Base-by-base conservation (phyloP, 2,888 invertebrate species). In the Spicauda simplicius region DNA sequence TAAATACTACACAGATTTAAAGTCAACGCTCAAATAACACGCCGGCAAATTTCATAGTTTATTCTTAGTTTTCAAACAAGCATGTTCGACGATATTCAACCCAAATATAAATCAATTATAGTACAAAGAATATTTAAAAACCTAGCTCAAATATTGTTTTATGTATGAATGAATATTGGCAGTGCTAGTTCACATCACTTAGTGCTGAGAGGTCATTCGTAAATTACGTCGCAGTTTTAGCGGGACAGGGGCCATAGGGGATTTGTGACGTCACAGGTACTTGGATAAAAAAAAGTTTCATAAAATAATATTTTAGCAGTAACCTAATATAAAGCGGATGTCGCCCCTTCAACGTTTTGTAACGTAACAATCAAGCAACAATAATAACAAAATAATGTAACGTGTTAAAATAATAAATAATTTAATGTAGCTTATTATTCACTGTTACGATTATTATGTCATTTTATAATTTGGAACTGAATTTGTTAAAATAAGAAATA, bases 91-190 rank as follows among this genome's bases (percentile, higher is more conserved):
- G n/a, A n/a, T 45, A 45, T 45, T 14, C 45, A 45, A n/a, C 45
- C 45, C 45, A 45, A 45, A 45, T 14, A 14, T 41, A 45, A 14
- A 14, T 14, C 41, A 14, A 45, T n/a, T 14, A 45, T 7, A n/a
- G 11, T n/a, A n/a, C 45, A 45, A n/a, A 45, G n/a, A n/a, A 45
- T 6, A 14, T n/a, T 45, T n/a, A n/a, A 45, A 59, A 48, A 48
- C 16, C 16, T 59, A 59, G 58, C 58, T 16, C 11, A 30, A 59
- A 48, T 69, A 41, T 69, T 62, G 20, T 56, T 18, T 53, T 25
- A 50, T 62, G 75, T 64, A 86, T 86, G 83, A 88, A 88, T 87
- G 86, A 83, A 87, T 86, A 89, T 89, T 87, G 88, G 87, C 85
- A 79, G 82, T 84, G 81, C 75, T 50, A 37, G 45, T 8, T 45